Evolutionary conservation across 2,888 invertebrate species (phyloP), one percentile per base, ranked within the genome.

Genomic region (Drosophila prolongata): DNA sequence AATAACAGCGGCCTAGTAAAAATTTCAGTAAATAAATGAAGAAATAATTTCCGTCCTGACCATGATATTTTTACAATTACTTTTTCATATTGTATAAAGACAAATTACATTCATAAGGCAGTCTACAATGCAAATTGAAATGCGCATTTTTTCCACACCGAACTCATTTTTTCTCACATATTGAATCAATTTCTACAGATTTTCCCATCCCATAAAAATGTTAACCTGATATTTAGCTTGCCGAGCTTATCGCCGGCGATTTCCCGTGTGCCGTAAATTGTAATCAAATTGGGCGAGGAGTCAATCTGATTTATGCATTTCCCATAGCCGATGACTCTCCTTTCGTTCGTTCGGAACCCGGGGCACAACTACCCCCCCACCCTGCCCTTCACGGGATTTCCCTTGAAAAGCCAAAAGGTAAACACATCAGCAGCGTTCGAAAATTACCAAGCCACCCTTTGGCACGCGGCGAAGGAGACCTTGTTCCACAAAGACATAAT

Each of bases 291-390:
- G 84, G 78, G 70, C 78, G 84, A 40, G 49, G 68, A 85, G 80
- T 76, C 88, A 80, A 80, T 68, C 76, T 79, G 84, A 88, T 86
- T 88, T 83, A 79, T 84, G 79, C 72, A 60, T 79, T 84, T 78
- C 75, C 81, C 78, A 79, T 77, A 69, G 58, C 65, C 61, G 43
- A 50, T 59, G 60, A 71, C 62, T 56, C 62, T 52, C 56, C 16
- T 27, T 13, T 35, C 19, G n/a, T 27, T n/a, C 11, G 14, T 19
- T 46, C n/a, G 30, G 24, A 14, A n/a, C 24, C 47, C 47, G 16
- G 34, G 27, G 70, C 68, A 56, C 43, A 67, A 76, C 79, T 76
- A 59, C 49, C 49, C 42, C n/a, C 53, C 19, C 8, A 8, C 14
- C n/a, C 38, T 11, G 40, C 8, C 11, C 2, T 10, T 57, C 19